phyloP scores from a whole-genome alignment of 2,113 vertebrate genomes.

The Peromyscus maniculatus region DNA sequence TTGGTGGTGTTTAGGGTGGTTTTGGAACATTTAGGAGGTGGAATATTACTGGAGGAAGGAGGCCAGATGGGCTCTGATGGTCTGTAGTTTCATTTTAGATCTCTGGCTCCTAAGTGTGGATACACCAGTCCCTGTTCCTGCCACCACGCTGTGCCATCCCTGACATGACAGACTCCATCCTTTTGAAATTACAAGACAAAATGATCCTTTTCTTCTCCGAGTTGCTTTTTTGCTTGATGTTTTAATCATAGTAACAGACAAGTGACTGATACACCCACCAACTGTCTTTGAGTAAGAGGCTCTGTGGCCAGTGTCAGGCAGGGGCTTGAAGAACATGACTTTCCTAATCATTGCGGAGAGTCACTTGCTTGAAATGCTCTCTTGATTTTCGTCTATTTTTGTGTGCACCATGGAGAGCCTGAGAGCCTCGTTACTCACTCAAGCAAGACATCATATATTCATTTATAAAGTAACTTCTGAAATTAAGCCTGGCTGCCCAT shows the following conservation, averaged over 20 bases:
- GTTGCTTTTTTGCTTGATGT: not conserved
- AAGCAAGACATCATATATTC: not conserved
- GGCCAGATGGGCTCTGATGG: not conserved
- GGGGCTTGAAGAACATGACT: not conserved
- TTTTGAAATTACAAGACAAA: not conserved
- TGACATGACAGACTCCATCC: not conserved
- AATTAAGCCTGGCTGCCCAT: not conserved
- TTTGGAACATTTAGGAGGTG: not conserved
- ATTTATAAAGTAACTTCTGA: not conserved
- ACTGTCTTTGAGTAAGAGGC: not conserved
- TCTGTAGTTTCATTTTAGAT: not conserved
- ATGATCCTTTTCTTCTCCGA: not conserved
- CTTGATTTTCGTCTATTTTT: not conserved
- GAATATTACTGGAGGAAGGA: not conserved
- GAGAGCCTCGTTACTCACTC: not conserved
- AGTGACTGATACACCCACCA: not conserved
- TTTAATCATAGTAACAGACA: not conserved
- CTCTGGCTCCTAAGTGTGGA: not conserved
- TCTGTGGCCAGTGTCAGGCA: not conserved
- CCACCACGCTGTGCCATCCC: not conserved
- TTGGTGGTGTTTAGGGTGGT: not conserved
- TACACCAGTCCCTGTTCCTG: not conserved
- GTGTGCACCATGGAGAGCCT: not conserved
- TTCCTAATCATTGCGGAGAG: not conserved
- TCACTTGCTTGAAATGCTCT: not conserved